Conservation (phyloP, 2,113 vertebrate species). For the Gila orcuttii region DNA sequence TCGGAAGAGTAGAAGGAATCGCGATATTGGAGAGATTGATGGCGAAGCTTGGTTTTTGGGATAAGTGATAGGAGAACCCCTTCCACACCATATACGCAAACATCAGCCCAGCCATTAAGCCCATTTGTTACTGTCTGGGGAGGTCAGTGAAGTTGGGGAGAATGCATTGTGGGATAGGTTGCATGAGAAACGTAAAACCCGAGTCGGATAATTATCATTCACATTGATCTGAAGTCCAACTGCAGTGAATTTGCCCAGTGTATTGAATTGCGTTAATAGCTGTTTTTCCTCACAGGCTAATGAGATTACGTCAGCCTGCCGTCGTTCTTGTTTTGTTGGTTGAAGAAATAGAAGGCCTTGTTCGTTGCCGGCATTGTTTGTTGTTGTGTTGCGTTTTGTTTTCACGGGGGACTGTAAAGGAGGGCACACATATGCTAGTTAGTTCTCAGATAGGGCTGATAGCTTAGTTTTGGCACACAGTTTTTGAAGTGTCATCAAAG, state of each 20-base stretch:
- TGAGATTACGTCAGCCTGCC: slow-evolving; percentile 60
- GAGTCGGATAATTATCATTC: slow-evolving; percentile 1
- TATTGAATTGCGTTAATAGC: slow-evolving; percentile 55
- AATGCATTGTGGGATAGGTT: slow-evolving; percentile 33
- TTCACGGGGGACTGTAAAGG: slow-evolving; percentile 54
- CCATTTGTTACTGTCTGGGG: slow-evolving; percentile 75
- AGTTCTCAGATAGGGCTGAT: slow-evolving; percentile 64
- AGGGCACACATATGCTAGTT: slow-evolving; percentile 52
- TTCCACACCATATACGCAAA: slow-evolving; percentile 53
- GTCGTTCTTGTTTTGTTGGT: slow-evolving; percentile 61
- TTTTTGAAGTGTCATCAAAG: slow-evolving; percentile 72
- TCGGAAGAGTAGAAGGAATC: slow-evolving; percentile 62
- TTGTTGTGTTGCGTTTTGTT: slow-evolving; percentile 62
- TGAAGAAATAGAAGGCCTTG: slow-evolving; percentile 43
- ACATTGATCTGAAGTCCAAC: slow-evolving; percentile 18
- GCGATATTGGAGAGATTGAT: slow-evolving; percentile 72
- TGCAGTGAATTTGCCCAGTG: slow-evolving; percentile 46
- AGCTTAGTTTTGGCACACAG: slow-evolving; percentile 63
- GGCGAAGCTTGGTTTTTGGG: slow-evolving; percentile 65
- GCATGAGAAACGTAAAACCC: not conserved
- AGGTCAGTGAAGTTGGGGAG: slow-evolving; percentile 56
- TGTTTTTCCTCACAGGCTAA: slow-evolving; percentile 58
- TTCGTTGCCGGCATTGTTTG: slow-evolving; percentile 22
- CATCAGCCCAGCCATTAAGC: slow-evolving; percentile 62
- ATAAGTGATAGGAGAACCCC: slow-evolving; percentile 61